Conservation (phyloP, 2,797 vertebrate genomes). For the Dendrocincla fuliginosa region DNA sequence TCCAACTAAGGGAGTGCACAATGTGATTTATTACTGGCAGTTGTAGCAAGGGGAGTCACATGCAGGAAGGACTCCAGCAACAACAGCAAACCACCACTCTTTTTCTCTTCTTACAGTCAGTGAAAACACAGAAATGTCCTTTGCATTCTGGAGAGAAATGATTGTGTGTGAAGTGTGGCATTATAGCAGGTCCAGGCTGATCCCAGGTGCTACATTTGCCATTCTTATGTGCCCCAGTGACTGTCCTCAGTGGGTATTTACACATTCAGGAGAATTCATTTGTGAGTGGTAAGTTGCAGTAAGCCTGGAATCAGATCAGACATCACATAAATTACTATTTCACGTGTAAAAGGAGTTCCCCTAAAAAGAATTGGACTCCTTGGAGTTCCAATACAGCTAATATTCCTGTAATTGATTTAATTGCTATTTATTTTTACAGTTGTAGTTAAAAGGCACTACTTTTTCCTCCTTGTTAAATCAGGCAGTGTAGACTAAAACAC, state of each 20-base stretch:
- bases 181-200: not conserved
- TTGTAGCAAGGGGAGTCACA: not conserved
- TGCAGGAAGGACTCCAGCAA: not conserved
- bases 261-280: not conserved
- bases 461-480: not conserved
- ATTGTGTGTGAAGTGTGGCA: not conserved
- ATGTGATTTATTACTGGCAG: not conserved
- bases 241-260: not conserved
- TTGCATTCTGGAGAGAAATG: not conserved
- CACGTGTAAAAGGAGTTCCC: not conserved
- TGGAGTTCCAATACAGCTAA: not conserved
- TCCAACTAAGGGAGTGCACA: not conserved
- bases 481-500: not conserved
- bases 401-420: not conserved
- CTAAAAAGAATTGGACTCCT: not conserved
- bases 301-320: not conserved
- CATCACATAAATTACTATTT: constrained; percentile 2
- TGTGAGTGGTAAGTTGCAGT: not conserved
- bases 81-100: not conserved
- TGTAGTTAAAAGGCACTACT: not conserved
- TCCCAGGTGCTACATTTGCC: not conserved
- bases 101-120: not conserved
- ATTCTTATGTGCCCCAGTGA: not conserved
- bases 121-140: not conserved
- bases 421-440: not conserved